A percentile compares a stretch with the other conserved stretches of the same genome.
Conservation (phyloP, 1,140 invertebrate genomes). For the Hyles vespertilio region DNA sequence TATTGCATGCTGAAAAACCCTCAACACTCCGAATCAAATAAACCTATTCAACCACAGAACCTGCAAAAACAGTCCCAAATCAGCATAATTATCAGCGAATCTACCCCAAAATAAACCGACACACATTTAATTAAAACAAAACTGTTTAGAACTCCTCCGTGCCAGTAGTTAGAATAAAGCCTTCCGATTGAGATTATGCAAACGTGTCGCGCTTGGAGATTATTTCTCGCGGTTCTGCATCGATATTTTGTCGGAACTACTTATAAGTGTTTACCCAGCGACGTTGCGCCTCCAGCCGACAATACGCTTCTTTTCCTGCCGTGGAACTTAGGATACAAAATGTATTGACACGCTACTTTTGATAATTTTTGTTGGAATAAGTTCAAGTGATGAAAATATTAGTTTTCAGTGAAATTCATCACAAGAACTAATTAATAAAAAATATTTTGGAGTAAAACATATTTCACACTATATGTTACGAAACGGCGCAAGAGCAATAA, state of each 20-base stretch:
- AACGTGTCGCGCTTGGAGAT: background rate
- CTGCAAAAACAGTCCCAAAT: too few relatives aligned
- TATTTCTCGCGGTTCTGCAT: slow-evolving; percentile 14
- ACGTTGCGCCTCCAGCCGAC: slow-evolving; percentile 15
- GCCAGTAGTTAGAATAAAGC: background rate
- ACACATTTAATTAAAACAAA: too few relatives aligned
- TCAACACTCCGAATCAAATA: too few relatives aligned
- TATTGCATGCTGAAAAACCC: too few relatives aligned
- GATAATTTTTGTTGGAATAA: background rate
- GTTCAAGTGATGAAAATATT: background rate
- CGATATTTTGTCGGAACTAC: slow-evolving; percentile 21
- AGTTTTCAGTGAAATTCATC: background rate
- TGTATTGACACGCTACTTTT: slow-evolving; percentile 5
- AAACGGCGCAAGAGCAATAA: too few relatives aligned
- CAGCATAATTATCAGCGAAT: too few relatives aligned
- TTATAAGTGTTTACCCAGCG: slow-evolving; percentile 21
- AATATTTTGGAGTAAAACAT: background rate
- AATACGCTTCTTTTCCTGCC: slow-evolving; percentile 25
- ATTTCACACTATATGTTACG: background rate
- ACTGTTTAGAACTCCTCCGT: too few relatives aligned
- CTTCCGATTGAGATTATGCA: background rate
- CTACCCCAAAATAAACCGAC: too few relatives aligned
- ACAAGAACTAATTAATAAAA: background rate
- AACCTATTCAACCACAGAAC: too few relatives aligned
- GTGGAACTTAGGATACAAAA: slow-evolving; percentile 6